A percentile compares a stretch with the other conserved stretches of the same genome.
Evolutionary conservation across 1,140 invertebrate genomes (phyloP).

Genomic region (Vanessa tameamea): DNA sequence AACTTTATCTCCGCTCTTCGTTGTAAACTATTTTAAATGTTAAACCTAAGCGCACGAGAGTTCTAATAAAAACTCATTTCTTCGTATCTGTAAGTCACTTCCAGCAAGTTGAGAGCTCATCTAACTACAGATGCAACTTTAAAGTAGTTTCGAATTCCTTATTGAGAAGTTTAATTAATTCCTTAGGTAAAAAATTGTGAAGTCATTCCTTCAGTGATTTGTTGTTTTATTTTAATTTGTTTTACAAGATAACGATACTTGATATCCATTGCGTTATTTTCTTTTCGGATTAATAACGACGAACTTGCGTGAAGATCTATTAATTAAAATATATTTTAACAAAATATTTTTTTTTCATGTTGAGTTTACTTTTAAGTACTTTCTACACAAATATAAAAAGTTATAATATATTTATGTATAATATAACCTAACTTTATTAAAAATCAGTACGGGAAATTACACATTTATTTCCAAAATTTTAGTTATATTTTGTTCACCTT

Average conservation of each 20-base stretch:
- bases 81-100: slow-evolving; percentile 9
- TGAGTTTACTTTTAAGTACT: too few relatives aligned
- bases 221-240: background rate
- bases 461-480: too few relatives aligned
- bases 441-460: too few relatives aligned
- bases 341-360: too few relatives aligned
- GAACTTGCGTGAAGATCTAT: too few relatives aligned
- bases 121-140: slow-evolving; percentile 40
- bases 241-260: background rate
- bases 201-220: background rate
- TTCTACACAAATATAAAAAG: too few relatives aligned
- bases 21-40: slow-evolving; percentile 3
- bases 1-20: slow-evolving; percentile 15
- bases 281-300: too few relatives aligned
- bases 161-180: slow-evolving; percentile 39
- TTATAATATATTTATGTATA: too few relatives aligned
- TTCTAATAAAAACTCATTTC: slow-evolving; percentile 6
- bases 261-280: too few relatives aligned
- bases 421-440: too few relatives aligned
- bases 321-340: too few relatives aligned
- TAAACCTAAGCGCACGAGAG: background rate
- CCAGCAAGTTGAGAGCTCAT: slow-evolving; percentile 26
- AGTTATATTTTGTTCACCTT: too few relatives aligned
- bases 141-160: slow-evolving; percentile 35
- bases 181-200: slow-evolving; percentile 17